phyloP scores from a whole-genome alignment of 2,888 invertebrate genomes.

The Nomada ruficornis region DNA sequence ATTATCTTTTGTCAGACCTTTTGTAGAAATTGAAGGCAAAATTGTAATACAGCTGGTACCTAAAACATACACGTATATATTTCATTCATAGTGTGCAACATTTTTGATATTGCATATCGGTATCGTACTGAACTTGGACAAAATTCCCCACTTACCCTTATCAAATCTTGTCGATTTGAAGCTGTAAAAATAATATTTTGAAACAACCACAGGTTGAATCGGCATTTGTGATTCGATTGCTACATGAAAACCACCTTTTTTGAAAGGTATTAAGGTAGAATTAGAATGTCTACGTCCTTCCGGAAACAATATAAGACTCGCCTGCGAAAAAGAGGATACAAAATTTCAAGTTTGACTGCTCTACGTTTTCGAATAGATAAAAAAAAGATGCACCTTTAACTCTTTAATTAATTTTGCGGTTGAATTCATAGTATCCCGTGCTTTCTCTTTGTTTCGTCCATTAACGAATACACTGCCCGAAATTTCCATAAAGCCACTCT shows the following conservation, averaged over 20 bases:
- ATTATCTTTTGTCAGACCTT: constrained; percentile 87
- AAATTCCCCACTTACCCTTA: constrained; percentile 85
- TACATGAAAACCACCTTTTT: constrained; percentile 95
- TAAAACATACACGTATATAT: constrained; percentile 72
- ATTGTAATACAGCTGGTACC: constrained; percentile 90
- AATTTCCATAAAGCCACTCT: too few species aligned
- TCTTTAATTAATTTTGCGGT: constrained; percentile 89
- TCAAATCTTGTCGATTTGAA: constrained; percentile 87
- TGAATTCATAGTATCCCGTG: constrained; percentile 90
- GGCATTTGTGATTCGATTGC: constrained; percentile 93
- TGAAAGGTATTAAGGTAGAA: constrained; percentile 93
- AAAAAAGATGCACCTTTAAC: constrained; percentile 85
- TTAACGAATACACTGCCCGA: too few species aligned
- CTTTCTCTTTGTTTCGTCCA: constrained; percentile 89
- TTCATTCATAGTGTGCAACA: neutral
- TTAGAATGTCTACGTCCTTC: constrained; percentile 95
- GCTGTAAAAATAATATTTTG: constrained; percentile 91
- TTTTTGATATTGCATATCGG: neutral
- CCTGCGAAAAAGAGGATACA: constrained; percentile 83
- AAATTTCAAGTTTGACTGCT: neutral
- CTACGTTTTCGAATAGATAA: neutral
- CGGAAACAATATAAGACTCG: constrained; percentile 94
- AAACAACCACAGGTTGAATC: constrained; percentile 95
- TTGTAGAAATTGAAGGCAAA: constrained; percentile 90
- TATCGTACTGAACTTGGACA: neutral